Evolutionary conservation across 2,113 vertebrate species (phyloP).

Genomic region (Panthera uncia): DNA sequence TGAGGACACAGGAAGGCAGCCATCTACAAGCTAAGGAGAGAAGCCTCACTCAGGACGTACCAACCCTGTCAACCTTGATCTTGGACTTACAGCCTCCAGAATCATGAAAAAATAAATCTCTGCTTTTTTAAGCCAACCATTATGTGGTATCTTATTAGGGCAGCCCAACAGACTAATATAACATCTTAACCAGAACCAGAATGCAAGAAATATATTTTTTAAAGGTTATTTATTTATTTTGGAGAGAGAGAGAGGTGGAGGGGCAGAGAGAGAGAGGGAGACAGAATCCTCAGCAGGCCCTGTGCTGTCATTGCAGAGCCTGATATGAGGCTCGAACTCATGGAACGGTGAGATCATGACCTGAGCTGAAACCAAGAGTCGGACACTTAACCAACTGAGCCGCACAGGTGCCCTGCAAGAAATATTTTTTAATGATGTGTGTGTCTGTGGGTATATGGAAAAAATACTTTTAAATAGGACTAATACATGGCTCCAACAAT

Average conservation of each 20-base stretch:
- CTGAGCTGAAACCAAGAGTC: neutral
- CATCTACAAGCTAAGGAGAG: rapidly evolving
- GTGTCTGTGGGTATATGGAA: neutral
- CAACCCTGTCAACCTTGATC: too few species aligned
- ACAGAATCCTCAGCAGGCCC: neutral
- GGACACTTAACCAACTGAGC: neutral
- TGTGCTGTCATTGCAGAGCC: neutral
- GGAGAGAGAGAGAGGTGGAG: neutral
- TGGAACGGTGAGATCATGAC: neutral
- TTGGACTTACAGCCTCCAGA: neutral
- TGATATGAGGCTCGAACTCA: neutral
- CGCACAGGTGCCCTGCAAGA: neutral
- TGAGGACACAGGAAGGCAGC: rapidly evolving
- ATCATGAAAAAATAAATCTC: neutral
- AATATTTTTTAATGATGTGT: neutral
- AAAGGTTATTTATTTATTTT: neutral
- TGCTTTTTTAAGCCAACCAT: neutral
- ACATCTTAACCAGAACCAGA: neutral
- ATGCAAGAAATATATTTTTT: neutral
- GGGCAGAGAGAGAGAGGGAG: neutral
- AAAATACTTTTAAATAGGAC: neutral
- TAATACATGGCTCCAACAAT: neutral
- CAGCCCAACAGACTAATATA: rapidly evolving
- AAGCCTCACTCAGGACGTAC: neutral
- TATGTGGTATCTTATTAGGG: neutral